Percentiles rank a stretch among this genome's conserved stretches.
These are phyloP conservation scores for Mesorhabditis sp. DNA, from an alignment of 2,888 invertebrate species.

Conservation along the genomic window DNA sequence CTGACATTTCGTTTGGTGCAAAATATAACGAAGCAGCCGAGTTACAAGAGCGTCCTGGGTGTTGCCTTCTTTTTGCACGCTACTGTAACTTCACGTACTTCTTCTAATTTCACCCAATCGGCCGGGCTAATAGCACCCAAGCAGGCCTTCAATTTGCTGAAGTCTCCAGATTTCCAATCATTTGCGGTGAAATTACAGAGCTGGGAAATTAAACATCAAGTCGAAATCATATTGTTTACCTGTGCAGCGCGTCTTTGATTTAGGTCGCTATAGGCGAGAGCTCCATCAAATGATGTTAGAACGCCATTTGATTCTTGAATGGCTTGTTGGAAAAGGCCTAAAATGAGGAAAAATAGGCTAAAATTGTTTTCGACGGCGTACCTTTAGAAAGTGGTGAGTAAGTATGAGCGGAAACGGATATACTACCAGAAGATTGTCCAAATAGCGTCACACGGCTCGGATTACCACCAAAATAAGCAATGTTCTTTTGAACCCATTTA, in stretches of 20 bases:
- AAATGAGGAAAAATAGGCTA: background rate
- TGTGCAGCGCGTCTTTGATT: too few species aligned
- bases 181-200: background rate
- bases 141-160: background rate
- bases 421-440: background rate
- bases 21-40: too few species aligned
- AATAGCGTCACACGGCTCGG: background rate
- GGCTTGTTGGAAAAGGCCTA: background rate
- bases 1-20: too few species aligned
- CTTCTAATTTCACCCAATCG: background rate
- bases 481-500: constrained; percentile 1
- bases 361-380: background rate
- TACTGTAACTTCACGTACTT: background rate
- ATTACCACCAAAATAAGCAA: constrained; percentile 2
- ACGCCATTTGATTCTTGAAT: background rate
- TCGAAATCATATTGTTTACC: too few species aligned
- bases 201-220: background rate
- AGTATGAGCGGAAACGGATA: constrained; percentile 3
- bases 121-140: background rate
- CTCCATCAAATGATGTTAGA: background rate
- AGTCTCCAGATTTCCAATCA: background rate
- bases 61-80: too few species aligned
- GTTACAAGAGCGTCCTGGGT: too few species aligned
- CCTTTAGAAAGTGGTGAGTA: background rate
- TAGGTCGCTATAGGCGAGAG: background rate